phyloP scores from a whole-genome alignment of 2,113 vertebrate genomes.

The Monopterus albus region DNA sequence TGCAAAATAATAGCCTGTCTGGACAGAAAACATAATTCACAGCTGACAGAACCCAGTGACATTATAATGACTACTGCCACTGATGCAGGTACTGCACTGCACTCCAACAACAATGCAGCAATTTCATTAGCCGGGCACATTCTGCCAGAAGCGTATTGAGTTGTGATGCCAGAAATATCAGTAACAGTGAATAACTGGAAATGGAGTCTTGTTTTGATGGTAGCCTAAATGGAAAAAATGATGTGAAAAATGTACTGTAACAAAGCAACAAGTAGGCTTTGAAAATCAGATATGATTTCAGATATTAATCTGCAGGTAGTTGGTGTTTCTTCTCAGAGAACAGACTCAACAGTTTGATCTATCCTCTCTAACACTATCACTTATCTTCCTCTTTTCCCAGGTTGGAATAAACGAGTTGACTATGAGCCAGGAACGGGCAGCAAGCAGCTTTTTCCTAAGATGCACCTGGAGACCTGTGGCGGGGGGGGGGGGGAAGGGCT shows the following conservation, averaged over 20 bases:
- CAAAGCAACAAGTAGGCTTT: constrained; percentile 20
- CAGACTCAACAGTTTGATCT: not conserved
- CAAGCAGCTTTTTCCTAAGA: constrained; percentile 90
- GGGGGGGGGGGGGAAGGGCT: constrained; percentile 93
- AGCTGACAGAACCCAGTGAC: constrained; percentile 53
- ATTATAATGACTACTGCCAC: constrained; percentile 57
- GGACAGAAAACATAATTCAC: constrained; percentile 47
- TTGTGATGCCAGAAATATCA: constrained; percentile 36
- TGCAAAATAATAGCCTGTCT: constrained; percentile 48
- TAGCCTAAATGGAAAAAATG: constrained; percentile 27
- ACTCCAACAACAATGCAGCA: constrained; percentile 52
- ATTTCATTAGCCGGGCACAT: constrained; percentile 46
- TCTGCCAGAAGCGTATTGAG: constrained; percentile 38
- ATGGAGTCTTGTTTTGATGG: constrained; percentile 33
- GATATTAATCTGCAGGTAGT: constrained; percentile 11
- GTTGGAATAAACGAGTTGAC: constrained; percentile 91
- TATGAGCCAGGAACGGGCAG: constrained; percentile 93
- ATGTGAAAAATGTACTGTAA: constrained; percentile 7
- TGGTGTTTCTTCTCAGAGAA: not conserved
- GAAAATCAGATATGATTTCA: constrained; percentile 28
- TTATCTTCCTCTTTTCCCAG: constrained; percentile 69
- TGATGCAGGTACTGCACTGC: constrained; percentile 46
- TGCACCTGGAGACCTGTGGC: constrained; percentile 93
- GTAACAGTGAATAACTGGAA: constrained; percentile 46
- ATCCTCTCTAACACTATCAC: not conserved